Evolutionary conservation across 2,888 invertebrate genomes (phyloP), one percentile per base, ranked within the genome.

Genomic region (Biston stratarius): DNA sequence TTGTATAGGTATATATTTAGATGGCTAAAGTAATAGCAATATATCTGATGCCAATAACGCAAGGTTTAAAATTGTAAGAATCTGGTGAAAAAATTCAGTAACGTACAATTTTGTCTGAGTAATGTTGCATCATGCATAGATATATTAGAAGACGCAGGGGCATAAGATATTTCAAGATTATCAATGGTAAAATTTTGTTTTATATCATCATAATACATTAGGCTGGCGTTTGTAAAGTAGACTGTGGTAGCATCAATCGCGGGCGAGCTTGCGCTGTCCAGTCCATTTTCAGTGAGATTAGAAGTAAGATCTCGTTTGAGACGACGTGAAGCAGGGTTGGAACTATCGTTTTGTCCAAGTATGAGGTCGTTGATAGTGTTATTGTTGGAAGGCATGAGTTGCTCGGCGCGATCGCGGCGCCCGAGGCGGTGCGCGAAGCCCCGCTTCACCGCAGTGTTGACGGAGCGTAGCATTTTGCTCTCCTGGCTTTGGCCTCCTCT

Each of bases 341-440:
- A 7, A 6, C 70, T 74, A 11, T 64, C 33, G 51, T 77, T 78
- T 14, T 34, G 15, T 10, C 57, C 40, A n/a, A 67, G 60, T 47
- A 72, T 61, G 9, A 60, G 57, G 52, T 76, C 66, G 59, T 71
- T 67, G 40, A 67, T 62, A n/a, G 71, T 74, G 44, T 78, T 78
- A 58, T 79, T 79, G 59, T 81, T 83, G 8, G 71, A 68, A 5
- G 72, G 66, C 34, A 74, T 74, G 0, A 74, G 76, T 0, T 42
- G 64, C 34, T 82, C 81, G 3, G 77, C 77, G 8, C 34, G 44
- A 40, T 87, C 84, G 2, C 89, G 81, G 5, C 86, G 81, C 5
- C 82, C 65, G 24, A 87, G 40, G 0, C 85, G 77, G 45, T 86
- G 88, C 0, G 84, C 82, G 48, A 88, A 83, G 2, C 87, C 85